A percentile compares a stretch with the other conserved stretches of the same genome.
phyloP scores from a whole-genome alignment of 2,113 vertebrate species.

The Brachirus orientalis region DNA sequence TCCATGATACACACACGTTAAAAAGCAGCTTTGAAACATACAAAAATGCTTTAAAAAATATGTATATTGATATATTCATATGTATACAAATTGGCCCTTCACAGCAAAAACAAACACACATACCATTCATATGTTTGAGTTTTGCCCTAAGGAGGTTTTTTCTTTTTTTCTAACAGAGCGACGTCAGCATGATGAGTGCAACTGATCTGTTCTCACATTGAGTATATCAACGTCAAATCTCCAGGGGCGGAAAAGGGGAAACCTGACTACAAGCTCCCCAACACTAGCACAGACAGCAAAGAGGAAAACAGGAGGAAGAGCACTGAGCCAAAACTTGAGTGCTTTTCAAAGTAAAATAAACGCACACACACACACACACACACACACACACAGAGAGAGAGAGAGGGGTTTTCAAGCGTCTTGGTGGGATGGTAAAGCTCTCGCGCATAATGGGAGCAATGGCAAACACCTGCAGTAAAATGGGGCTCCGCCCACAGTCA shows the following conservation, averaged over 20 bases:
- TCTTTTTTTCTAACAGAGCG: slow-evolving; percentile 24
- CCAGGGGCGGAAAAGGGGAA: slow-evolving; percentile 12
- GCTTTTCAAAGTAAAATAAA: slow-evolving; percentile 23
- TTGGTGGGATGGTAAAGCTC: too few relatives aligned
- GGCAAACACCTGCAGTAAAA: too few relatives aligned
- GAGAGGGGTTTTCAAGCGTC: too few relatives aligned
- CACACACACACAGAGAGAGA: too few relatives aligned
- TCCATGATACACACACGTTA: slow-evolving; percentile 78
- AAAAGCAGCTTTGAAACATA: slow-evolving; percentile 86
- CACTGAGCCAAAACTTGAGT: slow-evolving; percentile 58
- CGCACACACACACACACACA: too few relatives aligned
- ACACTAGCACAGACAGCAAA: slow-evolving; percentile 47
- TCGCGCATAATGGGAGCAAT: too few relatives aligned
- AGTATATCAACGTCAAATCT: slow-evolving; percentile 26
- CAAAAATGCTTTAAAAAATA: slow-evolving; percentile 86
- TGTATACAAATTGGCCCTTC: slow-evolving; percentile 84
- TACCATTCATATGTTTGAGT: slow-evolving; percentile 70
- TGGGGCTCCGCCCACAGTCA: too few relatives aligned
- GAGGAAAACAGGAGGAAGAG: slow-evolving; percentile 34
- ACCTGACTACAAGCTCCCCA: slow-evolving; percentile 5
- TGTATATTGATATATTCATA: slow-evolving; percentile 85
- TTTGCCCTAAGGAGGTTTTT: slow-evolving; percentile 57
- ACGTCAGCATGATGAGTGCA: slow-evolving; percentile 34
- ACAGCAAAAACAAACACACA: slow-evolving; percentile 75
- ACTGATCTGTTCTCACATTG: slow-evolving; percentile 29